A percentile compares a stretch with the other conserved stretches of the same genome.
Conservation (phyloP, 2,888 invertebrate genomes). For the Amaurobius ferox region DNA sequence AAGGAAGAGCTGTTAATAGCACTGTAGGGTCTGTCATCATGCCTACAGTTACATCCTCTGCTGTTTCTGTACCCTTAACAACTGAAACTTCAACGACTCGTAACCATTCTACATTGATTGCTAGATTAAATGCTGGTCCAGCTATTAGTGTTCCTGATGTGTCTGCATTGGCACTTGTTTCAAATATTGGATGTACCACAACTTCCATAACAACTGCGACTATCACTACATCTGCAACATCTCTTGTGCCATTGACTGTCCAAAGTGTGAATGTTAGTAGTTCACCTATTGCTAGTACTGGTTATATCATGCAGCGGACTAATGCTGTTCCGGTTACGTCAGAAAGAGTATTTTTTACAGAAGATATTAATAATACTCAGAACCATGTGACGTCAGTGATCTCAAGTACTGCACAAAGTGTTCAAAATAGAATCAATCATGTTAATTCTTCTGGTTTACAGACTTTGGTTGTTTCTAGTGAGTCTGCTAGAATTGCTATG, state of each 20-base stretch:
- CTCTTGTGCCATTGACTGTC: slow-evolving; percentile 73
- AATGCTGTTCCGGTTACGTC: slow-evolving; percentile 17
- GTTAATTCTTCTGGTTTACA: slow-evolving; percentile 61
- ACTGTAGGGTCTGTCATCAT: slow-evolving; percentile 41
- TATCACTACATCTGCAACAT: slow-evolving; percentile 37
- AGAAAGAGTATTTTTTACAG: slow-evolving; percentile 26
- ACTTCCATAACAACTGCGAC: slow-evolving; percentile 45
- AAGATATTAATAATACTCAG: slow-evolving; percentile 37
- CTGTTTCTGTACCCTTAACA: slow-evolving; percentile 43
- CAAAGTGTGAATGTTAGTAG: slow-evolving; percentile 71
- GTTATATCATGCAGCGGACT: slow-evolving; percentile 58
- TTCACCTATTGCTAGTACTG: slow-evolving; percentile 37
- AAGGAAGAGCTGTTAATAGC: slow-evolving; percentile 33
- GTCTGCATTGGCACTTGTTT: slow-evolving; percentile 29
- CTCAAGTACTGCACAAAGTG: slow-evolving; percentile 35
- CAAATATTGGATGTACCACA: neutral
- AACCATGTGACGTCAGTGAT: slow-evolving; percentile 29
- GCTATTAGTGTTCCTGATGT: slow-evolving; percentile 71
- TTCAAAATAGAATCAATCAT: slow-evolving; percentile 41
- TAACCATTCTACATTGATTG: slow-evolving; percentile 73
- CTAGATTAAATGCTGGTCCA: slow-evolving; percentile 73
- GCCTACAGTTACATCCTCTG: slow-evolving; percentile 40
- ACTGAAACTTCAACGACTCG: slow-evolving; percentile 39
- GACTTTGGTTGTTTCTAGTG: slow-evolving; percentile 46
- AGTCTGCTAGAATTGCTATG: slow-evolving; percentile 21